phyloP scores from a whole-genome alignment of 2,888 invertebrate genomes.

The Pharmacophagus antenor region DNA sequence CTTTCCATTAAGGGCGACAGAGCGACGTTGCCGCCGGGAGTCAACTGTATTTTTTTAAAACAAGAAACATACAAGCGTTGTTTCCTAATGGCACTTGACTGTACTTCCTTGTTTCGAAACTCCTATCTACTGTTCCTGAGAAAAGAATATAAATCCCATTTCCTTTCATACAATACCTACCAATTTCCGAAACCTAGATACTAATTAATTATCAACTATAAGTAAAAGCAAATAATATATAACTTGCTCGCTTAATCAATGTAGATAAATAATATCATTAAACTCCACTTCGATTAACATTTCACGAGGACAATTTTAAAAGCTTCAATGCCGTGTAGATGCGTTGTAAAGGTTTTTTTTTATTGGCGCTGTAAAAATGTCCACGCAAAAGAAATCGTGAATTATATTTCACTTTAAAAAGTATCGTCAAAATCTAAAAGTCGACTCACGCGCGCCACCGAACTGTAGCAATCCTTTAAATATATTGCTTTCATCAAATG shows the following conservation, averaged over 20 bases:
- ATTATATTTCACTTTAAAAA: constrained; percentile 18
- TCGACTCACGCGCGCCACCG: constrained; percentile 8
- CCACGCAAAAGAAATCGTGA: constrained; percentile 16
- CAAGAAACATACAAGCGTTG: constrained; percentile 40
- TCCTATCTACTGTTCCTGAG: constrained; percentile 23
- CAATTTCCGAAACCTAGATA: constrained; percentile 16
- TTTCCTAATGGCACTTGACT: constrained; percentile 65
- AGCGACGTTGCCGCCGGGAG: constrained; percentile 53
- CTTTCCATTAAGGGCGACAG: constrained; percentile 53
- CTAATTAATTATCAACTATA: constrained; percentile 27
- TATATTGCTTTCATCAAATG: neutral
- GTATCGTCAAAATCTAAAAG: constrained; percentile 13
- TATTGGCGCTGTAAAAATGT: constrained; percentile 22
- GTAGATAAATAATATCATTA: constrained; percentile 25
- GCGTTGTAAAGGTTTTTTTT: neutral
- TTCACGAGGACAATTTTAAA: constrained; percentile 23
- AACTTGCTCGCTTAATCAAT: constrained; percentile 4
- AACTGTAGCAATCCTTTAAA: constrained; percentile 6
- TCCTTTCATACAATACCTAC: constrained; percentile 8
- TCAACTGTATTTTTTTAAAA: constrained; percentile 45
- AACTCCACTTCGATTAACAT: constrained; percentile 13
- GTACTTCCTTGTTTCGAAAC: constrained; percentile 55
- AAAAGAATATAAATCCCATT: constrained; percentile 5
- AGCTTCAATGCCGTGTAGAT: neutral
- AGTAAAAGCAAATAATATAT: constrained; percentile 23